Base-by-base conservation (phyloP, 2,797 vertebrate genomes). In the Heterohyrax brucei region DNA sequence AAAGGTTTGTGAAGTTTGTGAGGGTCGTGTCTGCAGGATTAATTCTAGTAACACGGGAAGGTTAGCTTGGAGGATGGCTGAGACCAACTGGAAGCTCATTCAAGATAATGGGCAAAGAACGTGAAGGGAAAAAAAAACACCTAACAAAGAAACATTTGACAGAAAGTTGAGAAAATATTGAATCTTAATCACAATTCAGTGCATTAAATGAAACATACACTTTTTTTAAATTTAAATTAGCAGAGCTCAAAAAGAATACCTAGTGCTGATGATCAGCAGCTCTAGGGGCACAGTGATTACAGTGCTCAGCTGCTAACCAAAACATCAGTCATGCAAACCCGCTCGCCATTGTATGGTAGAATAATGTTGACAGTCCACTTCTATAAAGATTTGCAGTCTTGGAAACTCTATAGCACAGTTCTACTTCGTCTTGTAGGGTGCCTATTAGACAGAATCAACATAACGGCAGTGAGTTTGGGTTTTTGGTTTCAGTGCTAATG, bases 181-280 rank as follows among this genome's bases (percentile, higher is more conserved):
- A 24, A 87, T 90, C 95, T 84, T 78, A 82, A 86, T 24, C 79
- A 26, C 8, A 46, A 73, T 33, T 14, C 1, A 68, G 24, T 39
- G 46, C 10, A 28, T 84, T 92, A 72, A 87, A 79, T 44, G 22
- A 64, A 86, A 75, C 10, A 81, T 50, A 39, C 19, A 5, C 19
- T 39, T 39, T 39, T 39, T 39, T 81, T 64, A 30, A 53, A 50
- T 86, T 93, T 73, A 82, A 92, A 68, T 68, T 73, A 93, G 77
- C 30, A 62, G 21, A 61, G 9, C 78, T 73, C 14, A 88, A 24
- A 56, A 44, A 84, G 46, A 80, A 75, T 6, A 50, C 5, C n/a
- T 77, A 46, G 24, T 66, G 10, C 30, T 70, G 87, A 76, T 24
- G 28, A 61, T 19, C 50, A 33, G n/a, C 16, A 72, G 14, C n/a